Base-by-base conservation (phyloP, 2,797 vertebrate genomes). In the Helostoma temminkii region DNA sequence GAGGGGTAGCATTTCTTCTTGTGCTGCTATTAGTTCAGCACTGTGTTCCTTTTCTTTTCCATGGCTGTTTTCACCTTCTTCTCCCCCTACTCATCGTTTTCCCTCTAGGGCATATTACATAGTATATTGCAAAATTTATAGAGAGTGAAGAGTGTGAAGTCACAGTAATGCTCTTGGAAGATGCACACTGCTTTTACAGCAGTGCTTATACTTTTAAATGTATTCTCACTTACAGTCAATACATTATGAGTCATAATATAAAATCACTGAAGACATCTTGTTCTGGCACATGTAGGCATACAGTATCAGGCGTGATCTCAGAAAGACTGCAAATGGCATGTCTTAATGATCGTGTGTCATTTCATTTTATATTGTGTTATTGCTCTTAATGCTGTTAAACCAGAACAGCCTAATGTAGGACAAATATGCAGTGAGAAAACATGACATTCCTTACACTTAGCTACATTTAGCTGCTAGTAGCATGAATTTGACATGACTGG, bases 241-340 rank as follows among this genome's bases (percentile, higher is more conserved):
- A 22, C 42, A 34, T 25, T 18, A 6, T 46, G 28, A 58, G 25
- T 78, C 26, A 66, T 30, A 39, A 30, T 22, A 37, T 24, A 21
- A 63, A 64, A 10, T 25, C 36, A 32, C 21, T 14, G 32, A 57
- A 60, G 49, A 28, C 66, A 32, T 72, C 18, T 45, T 58, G 55
- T 69, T 45, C 66, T 60, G 53, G 32, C 32, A 42, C 30, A 36
- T 43, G 26, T 19, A 34, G 21, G 8, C 22, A 45, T 52, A n/a
- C n/a, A n/a, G n/a, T n/a, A 60, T 57, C 34, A 63, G 14, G 37
- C 24, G 72, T 74, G 26, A 72, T 55, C 32, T 61, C 53, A 37
- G 2, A 61, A 50, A 22, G 32, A 39, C 22, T 48, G 34, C 24
- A 50, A 34, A 52, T 55, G 21, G 5, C 16, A 16, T 16, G 50